phyloP scores from a whole-genome alignment of 2,888 invertebrate genomes.

The Ophioninae sp. region DNA sequence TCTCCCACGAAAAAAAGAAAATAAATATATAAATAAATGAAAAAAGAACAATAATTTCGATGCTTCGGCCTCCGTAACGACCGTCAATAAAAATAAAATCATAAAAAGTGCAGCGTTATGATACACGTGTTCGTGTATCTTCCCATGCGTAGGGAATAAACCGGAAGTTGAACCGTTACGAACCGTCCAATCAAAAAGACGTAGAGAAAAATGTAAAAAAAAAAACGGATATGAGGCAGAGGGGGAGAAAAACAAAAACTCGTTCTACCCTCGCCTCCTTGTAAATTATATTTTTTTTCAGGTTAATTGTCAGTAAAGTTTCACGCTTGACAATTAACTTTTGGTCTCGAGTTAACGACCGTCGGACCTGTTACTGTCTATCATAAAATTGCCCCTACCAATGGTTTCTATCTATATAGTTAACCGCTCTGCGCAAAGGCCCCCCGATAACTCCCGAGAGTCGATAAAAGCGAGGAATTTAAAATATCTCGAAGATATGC shows the following conservation, averaged over 20 bases:
- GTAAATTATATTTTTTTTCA: conserved; percentile 43
- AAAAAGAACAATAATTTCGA: conserved; percentile 15
- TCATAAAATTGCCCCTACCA: conserved; percentile 40
- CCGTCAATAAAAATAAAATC: conserved; percentile 70
- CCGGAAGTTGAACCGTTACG: conserved; percentile 33
- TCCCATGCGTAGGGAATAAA: conserved; percentile 16
- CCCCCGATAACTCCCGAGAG: conserved; percentile 39
- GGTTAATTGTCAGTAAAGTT: conserved; percentile 51
- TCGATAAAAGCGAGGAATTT: conserved; percentile 68
- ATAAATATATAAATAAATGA: conserved; percentile 64
- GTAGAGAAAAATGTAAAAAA: conserved; percentile 10
- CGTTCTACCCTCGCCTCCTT: conserved; percentile 18
- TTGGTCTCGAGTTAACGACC: conserved; percentile 50
- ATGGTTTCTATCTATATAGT: neutral
- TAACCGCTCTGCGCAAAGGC: neutral
- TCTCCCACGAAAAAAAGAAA: conserved; percentile 59
- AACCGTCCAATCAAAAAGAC: conserved; percentile 33
- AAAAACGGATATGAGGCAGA: neutral
- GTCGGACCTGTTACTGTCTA: conserved; percentile 39
- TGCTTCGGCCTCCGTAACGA: conserved; percentile 19
- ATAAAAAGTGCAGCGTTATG: conserved; percentile 63
- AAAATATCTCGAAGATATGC: conserved; percentile 66
- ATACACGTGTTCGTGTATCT: neutral
- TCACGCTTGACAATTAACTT: conserved; percentile 54
- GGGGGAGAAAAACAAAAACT: conserved; percentile 7